Evolutionary conservation across 2,113 vertebrate species (phyloP).

Genomic region (Thamnaconus septentrionalis): DNA sequence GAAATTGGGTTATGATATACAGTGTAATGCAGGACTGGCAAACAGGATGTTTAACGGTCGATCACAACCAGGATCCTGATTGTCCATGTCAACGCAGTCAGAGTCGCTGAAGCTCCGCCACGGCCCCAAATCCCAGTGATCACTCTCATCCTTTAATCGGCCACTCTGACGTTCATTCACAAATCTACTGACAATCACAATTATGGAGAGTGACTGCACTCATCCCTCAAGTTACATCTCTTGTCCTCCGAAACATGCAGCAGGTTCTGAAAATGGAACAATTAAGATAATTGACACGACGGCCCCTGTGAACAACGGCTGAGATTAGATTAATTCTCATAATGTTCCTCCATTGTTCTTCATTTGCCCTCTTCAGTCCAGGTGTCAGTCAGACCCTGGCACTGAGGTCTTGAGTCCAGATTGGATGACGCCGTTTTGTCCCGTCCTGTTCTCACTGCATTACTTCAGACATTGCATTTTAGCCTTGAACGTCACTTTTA

Average conservation of each 20-base stretch:
- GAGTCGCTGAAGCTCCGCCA: not conserved
- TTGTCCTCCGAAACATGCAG: conserved; percentile 63
- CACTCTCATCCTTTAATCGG: conserved; percentile 47
- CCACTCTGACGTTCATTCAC: conserved; percentile 53
- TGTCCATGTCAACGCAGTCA: too few species aligned
- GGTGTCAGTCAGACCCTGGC: conserved; percentile 37
- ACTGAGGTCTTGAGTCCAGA: conserved; percentile 3
- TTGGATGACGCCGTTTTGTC: conserved; percentile 4
- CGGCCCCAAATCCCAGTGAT: conserved; percentile 28
- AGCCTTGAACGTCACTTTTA: too few species aligned
- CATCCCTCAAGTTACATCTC: conserved; percentile 63
- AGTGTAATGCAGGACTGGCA: too few species aligned
- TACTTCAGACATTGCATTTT: too few species aligned
- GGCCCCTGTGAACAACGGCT: conserved; percentile 73
- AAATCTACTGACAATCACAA: conserved; percentile 72
- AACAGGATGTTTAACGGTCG: too few species aligned
- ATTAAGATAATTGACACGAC: conserved; percentile 80
- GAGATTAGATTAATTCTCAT: conserved; percentile 75
- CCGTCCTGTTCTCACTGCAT: too few species aligned
- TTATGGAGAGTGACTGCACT: conserved; percentile 71
- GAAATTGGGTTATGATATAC: too few species aligned
- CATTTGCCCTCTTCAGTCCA: conserved; percentile 50
- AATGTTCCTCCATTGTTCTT: conserved; percentile 73
- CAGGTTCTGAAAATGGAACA: conserved; percentile 74
- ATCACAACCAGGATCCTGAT: too few species aligned